These are phyloP conservation scores for Mastacembelus armatus DNA, from an alignment of 2,797 vertebrate genomes.

Conservation along the genomic window DNA sequence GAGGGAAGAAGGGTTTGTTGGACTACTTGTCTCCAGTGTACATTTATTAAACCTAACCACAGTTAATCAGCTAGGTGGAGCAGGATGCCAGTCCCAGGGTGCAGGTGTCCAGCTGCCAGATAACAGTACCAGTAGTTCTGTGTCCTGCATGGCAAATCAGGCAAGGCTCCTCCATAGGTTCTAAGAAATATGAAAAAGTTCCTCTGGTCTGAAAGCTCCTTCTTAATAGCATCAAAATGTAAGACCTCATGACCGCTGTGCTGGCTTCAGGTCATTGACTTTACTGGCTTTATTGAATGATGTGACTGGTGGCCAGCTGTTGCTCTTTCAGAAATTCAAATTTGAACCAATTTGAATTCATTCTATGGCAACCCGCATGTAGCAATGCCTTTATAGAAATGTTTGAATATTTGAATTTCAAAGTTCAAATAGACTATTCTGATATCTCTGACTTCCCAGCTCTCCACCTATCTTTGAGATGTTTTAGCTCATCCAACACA, in stretches of 20 bases:
- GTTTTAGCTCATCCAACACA: not conserved
- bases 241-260: not conserved
- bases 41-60: slow-evolving; percentile 54
- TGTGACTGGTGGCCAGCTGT: not conserved
- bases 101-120: slow-evolving; percentile 23
- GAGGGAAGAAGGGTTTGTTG: slow-evolving; percentile 21
- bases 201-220: too few species aligned
- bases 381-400: not conserved
- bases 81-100: slow-evolving; percentile 21
- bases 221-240: slow-evolving; percentile 6
- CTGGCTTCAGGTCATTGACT: not conserved
- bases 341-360: not conserved
- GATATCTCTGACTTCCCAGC: too few species aligned
- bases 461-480: not conserved
- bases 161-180: not conserved
- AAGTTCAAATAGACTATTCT: too few species aligned
- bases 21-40: slow-evolving; percentile 18
- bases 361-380: too few species aligned
- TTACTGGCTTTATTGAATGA: not conserved
- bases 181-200: too few species aligned
- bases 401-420: too few species aligned
- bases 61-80: slow-evolving; percentile 40
- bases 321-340: not conserved
- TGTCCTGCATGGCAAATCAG: slow-evolving; percentile 20
- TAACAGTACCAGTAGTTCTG: slow-evolving; percentile 7